A percentile compares a stretch with the other conserved stretches of the same genome.
Conservation (phyloP, 2,797 vertebrate genomes). For the Cirrhinus mrigala region DNA sequence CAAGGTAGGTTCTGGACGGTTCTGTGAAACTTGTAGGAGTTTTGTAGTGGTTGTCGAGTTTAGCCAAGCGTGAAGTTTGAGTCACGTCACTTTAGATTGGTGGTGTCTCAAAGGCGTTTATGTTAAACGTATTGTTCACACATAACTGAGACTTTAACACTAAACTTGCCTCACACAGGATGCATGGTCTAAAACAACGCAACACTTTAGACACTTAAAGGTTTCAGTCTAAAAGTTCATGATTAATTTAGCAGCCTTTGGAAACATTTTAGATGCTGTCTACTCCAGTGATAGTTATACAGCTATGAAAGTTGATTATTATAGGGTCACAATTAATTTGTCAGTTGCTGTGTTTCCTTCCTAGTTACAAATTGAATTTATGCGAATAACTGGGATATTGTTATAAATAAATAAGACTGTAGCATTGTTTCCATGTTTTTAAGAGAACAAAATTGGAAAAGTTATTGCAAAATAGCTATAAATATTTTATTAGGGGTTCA, state of each 20-base stretch:
- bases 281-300: not conserved
- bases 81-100: not conserved
- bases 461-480: not conserved
- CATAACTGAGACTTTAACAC: not conserved
- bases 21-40: not conserved
- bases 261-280: not conserved
- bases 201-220: not conserved
- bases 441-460: not conserved
- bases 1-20: not conserved
- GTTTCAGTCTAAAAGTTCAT: not conserved
- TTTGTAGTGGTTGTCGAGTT: constrained; percentile 20
- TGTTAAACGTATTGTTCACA: not conserved
- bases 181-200: constrained; percentile 10
- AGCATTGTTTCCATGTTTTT: not conserved
- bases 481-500: not conserved
- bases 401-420: not conserved
- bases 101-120: not conserved
- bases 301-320: not conserved
- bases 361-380: not conserved
- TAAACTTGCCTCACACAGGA: not conserved
- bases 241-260: not conserved
- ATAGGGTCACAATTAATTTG: not conserved
- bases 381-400: not conserved
- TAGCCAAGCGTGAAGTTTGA: not conserved
- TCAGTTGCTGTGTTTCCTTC: not conserved